A percentile compares a stretch with the other conserved stretches of the same genome.
These are phyloP conservation scores for Mustela erminea DNA, from an alignment of 2,797 vertebrate species.

Conservation along the genomic window DNA sequence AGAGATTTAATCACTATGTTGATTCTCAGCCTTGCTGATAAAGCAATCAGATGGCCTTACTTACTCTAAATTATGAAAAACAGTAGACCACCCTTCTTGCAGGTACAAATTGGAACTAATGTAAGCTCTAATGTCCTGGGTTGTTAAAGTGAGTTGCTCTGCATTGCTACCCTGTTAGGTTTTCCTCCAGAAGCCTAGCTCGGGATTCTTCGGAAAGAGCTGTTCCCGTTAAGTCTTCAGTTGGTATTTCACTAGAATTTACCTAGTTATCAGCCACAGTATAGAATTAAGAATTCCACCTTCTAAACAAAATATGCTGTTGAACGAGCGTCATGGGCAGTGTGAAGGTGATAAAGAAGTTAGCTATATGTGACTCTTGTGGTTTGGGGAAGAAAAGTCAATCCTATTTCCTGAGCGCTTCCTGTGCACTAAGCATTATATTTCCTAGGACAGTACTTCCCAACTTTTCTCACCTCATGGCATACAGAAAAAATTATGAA, in stretches of 20 bases:
- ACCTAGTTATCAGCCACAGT: not conserved
- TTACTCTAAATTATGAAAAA: not conserved
- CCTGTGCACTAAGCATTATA: not conserved
- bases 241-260: not conserved
- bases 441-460: not conserved
- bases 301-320: not conserved
- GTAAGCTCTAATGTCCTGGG: not conserved
- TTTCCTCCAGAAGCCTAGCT: not conserved
- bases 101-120: not conserved
- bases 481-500: not conserved
- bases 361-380: not conserved
- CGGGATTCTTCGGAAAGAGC: not conserved
- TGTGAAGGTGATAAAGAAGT: not conserved
- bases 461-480: not conserved
- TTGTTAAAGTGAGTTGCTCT: not conserved
- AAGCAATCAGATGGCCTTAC: not conserved
- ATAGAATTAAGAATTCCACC: not conserved
- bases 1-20: not conserved
- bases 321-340: not conserved
- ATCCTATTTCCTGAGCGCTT: not conserved
- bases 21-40: not conserved
- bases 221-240: not conserved
- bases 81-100: not conserved
- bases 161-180: not conserved
- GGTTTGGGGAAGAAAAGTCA: not conserved